Evolutionary conservation across 37 sponge, comb jelly and placozoan species (phyloP), one percentile per base, ranked within the genome.

Genomic region (Eunapius fragilis): DNA sequence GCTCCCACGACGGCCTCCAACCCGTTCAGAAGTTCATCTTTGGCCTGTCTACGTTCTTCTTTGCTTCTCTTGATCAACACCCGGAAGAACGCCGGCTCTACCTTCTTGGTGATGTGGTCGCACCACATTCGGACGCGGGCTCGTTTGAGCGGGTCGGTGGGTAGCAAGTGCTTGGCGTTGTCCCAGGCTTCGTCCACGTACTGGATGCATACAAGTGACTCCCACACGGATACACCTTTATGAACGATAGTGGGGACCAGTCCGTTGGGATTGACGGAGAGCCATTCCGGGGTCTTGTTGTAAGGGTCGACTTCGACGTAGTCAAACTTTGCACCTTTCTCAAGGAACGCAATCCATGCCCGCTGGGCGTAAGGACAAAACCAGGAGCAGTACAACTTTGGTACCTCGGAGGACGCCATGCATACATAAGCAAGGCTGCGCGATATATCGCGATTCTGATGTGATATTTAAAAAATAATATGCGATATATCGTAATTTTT

Each of bases 281-380:
- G 78, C 85, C 77, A 77, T 38, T 85, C 85, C 9, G 85, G 78
- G 3, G 85, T 76, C 37, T 85, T 85, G 69, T 76, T 77, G 78
- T 77, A 85, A 5, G 85, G 85, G 30, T 85, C 85, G 23, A 71
- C 72, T 37, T 85, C 85, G 0, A 85, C 70, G 70, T 85, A 85
- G 14, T 76, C 70, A 27, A 85, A 85, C 37, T 85, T 41, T 2
- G 76, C 78, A 2, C 77, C 77, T 27, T 85, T 85, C 38, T 68
- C 77, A 11, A 85, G 37, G 37, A 85, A 70, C 32, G 77, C 77
- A 2, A 85, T 68, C 85, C 85, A 85, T 5, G 85, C 78, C 22
- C 85, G 77, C 70, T 85, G 85, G 68, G 85, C 85, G 76, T 76
- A 85, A 31, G 85, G 85, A 37, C 85, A 85, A 35, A 77, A 85